Base-by-base conservation (phyloP, 23 tunicate species). In the Diplosoma virens region DNA sequence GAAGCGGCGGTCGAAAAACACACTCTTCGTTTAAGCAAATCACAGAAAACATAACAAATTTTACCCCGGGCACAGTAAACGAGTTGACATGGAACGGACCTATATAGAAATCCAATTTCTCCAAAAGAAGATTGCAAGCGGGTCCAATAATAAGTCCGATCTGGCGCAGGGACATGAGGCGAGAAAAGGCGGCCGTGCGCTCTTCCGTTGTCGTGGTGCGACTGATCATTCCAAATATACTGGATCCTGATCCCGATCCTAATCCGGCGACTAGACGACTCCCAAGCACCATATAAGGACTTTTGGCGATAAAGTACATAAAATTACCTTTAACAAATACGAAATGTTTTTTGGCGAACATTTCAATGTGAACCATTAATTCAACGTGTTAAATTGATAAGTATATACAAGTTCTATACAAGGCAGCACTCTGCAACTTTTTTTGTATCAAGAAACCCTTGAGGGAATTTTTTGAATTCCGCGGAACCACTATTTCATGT, bases 161-260 rank as follows among this genome's bases (percentile, higher is more conserved):
- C 75, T 90, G 97, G 16, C 97, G 76, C 32, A 84, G 58, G 0
- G 97, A 59, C 97, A 90, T 90, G 29, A 90, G 64, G 25, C 82
- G 79, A 7, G 97, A 81, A 58, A 90, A 80, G 25, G 69, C 75
- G 0, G 82, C 79, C 2, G 97, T 90, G 67, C 97, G 73, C 21
- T 84, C 82, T 56, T 80, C 90, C 63, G 72, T 61, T 26, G 81
- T 55, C 66, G 97, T 90, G 11, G 58, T 79, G 30, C 83, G 66
- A 18, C 85, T 77, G 9, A 84, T 70, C 77, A 75, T 84, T 1
- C 97, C 97, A 50, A 90, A 79, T 2, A 90, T 90, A 6, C 90
- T 84, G n/a, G 97, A 83, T 23, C 86, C 90, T 0, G 88, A 88
- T 7, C 97, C 97, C 14, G 97, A 84, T 72, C 97, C 97, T 20